Conservation (phyloP, 1,140 invertebrate species). For the Plodia interpunctella region DNA sequence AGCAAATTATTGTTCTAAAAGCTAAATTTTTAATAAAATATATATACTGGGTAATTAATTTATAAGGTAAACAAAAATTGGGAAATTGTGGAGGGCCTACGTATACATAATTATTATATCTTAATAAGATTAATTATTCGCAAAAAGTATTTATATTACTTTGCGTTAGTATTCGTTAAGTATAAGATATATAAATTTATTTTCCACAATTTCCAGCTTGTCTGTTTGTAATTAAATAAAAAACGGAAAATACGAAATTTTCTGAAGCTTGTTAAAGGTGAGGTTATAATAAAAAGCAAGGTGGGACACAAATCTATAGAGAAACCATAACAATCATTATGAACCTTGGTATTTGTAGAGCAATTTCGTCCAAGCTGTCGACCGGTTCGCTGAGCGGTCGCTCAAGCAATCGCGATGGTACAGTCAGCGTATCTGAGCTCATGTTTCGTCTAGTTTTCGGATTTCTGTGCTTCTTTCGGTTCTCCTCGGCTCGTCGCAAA, state of each 20-base stretch:
- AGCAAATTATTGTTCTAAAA: too few relatives aligned
- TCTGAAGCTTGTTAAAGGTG: not conserved
- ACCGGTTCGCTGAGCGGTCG: slow-evolving; percentile 87
- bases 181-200: too few relatives aligned
- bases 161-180: too few relatives aligned
- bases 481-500: slow-evolving; percentile 88
- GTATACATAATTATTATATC: too few relatives aligned
- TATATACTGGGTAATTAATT: too few relatives aligned
- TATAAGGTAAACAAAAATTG: too few relatives aligned
- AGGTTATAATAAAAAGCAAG: not conserved
- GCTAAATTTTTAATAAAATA: too few relatives aligned
- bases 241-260: too few relatives aligned
- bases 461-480: slow-evolving; percentile 74
- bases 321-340: slow-evolving; percentile 22
- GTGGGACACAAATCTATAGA: slow-evolving; percentile 22
- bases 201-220: not conserved
- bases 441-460: slow-evolving; percentile 73
- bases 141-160: too few relatives aligned
- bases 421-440: slow-evolving; percentile 78
- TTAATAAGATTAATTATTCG: too few relatives aligned
- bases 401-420: slow-evolving; percentile 89
- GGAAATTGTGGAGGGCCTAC: too few relatives aligned
- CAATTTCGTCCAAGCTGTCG: slow-evolving; percentile 93
- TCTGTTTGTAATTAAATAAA: not conserved
- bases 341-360: slow-evolving; percentile 93